Conservation (phyloP, 2,888 invertebrate species). For the Spodoptera exigua region DNA sequence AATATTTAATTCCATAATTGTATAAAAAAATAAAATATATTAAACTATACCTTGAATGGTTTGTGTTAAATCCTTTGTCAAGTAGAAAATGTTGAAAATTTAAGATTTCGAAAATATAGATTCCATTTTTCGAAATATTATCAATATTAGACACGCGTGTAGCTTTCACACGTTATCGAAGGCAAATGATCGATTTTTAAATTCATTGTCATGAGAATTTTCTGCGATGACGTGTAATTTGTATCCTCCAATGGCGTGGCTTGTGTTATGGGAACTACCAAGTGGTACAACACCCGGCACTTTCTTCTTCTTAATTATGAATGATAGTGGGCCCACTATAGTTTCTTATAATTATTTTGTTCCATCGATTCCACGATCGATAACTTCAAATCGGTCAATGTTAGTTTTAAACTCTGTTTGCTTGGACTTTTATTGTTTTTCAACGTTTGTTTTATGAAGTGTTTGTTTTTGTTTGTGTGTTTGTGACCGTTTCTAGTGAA, state of each 20-base stretch:
- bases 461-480: conserved; percentile 34
- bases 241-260: conserved; percentile 68
- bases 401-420: conserved; percentile 54
- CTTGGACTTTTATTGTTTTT: conserved; percentile 51
- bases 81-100: conserved; percentile 4
- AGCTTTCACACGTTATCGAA: conserved; percentile 52
- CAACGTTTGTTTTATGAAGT: conserved; percentile 43
- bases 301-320: conserved; percentile 78
- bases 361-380: conserved; percentile 65
- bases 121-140: conserved; percentile 18
- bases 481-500: conserved; percentile 22
- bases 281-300: conserved; percentile 69
- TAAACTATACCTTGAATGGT: conserved; percentile 49
- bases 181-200: conserved; percentile 75
- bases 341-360: conserved; percentile 55
- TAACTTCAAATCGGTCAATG: conserved; percentile 64
- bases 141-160: conserved; percentile 62
- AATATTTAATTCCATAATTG: not conserved
- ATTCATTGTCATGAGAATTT: conserved; percentile 66
- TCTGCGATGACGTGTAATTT: conserved; percentile 77
- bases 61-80: conserved; percentile 2
- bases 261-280: conserved; percentile 71
- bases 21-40: too few relatives aligned
- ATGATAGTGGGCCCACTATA: conserved; percentile 60
- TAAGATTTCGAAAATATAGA: conserved; percentile 12